These are phyloP conservation scores for Ladona fulva DNA, from an alignment of 1,140 invertebrate genomes.

Conservation along the genomic window DNA sequence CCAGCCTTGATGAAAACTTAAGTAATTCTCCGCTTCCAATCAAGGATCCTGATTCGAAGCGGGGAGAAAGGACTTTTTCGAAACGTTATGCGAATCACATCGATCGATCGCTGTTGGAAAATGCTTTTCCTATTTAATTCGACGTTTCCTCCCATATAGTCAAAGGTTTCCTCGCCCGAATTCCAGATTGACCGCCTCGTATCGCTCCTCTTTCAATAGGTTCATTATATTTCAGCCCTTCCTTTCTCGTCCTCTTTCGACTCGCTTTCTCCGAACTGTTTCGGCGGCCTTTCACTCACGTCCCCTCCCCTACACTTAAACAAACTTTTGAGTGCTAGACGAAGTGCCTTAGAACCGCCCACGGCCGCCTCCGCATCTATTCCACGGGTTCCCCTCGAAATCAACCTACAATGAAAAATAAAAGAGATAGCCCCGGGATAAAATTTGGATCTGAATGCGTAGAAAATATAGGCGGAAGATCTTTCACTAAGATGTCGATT, in stretches of 20 bases:
- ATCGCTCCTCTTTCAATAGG: neutral
- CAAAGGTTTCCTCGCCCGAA: neutral
- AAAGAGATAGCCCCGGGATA: no score
- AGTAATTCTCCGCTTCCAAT: no score
- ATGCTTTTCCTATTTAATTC: no score
- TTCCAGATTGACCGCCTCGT: neutral
- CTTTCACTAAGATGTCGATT: no score
- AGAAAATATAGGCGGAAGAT: no score
- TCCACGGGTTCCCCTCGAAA: neutral
- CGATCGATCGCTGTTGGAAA: no score
- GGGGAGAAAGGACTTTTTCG: no score
- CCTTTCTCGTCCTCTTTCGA: neutral
- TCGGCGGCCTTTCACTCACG: neutral
- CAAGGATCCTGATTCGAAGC: no score
- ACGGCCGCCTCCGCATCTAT: neutral
- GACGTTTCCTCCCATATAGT: no score
- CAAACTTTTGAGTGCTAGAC: conserved; percentile 1
- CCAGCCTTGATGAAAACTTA: no score
- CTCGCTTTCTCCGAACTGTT: neutral
- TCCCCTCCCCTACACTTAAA: neutral
- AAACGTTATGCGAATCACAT: no score
- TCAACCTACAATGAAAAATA: neutral
- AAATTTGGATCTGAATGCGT: no score
- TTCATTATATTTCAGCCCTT: neutral
- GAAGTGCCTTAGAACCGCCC: neutral